Evolutionary conservation across 2,888 invertebrate species (phyloP), one percentile per base, ranked within the genome.

Genomic region (Labia minor): DNA sequence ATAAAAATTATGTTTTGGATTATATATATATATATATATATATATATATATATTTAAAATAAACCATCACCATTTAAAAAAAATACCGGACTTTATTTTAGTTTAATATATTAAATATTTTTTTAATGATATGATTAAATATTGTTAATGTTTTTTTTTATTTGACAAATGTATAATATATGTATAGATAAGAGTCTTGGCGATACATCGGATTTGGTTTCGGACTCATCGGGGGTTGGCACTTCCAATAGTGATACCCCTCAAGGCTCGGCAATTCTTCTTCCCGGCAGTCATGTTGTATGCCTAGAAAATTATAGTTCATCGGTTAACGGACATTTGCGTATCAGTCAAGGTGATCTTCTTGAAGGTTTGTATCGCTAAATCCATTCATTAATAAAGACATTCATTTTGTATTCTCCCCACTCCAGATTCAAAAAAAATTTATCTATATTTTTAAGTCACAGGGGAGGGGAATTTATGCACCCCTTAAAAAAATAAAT

Each of bases 131-230:
- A 67, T 49, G n/a, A n/a, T n/a, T 26, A 26, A 26, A 26, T 26
- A 8, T 26, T 64, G 21, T 62, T 64, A 63, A 37, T 62, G 8
- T 21, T 63, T 61, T 67, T 21, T 33, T 37, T 16, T 62, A n/a
- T n/a, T n/a, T n/a, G n/a, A n/a, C 37, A 19, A n/a, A 16, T 21
- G 18, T 19, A 33, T 81, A 76, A 85, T n/a, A n/a, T n/a, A n/a
- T n/a, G n/a, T n/a, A n/a, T n/a, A 93, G 93, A 93, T 84, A 93
- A 93, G 81, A 92, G 91, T 78, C 85, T 91, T 75, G 90, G 90
- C 70, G 92, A 92, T 78, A 87, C 90, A 72, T 91, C 92, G 80
- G 92, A 93, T 82, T 90, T 92, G 77, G 90, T 92, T 75, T 92
- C 92, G 79, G 92, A 94, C 80, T 93, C 92, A 75, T 92, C 92